Conservation (phyloP, 2,888 invertebrate species). For the Brachypterus glaber region DNA sequence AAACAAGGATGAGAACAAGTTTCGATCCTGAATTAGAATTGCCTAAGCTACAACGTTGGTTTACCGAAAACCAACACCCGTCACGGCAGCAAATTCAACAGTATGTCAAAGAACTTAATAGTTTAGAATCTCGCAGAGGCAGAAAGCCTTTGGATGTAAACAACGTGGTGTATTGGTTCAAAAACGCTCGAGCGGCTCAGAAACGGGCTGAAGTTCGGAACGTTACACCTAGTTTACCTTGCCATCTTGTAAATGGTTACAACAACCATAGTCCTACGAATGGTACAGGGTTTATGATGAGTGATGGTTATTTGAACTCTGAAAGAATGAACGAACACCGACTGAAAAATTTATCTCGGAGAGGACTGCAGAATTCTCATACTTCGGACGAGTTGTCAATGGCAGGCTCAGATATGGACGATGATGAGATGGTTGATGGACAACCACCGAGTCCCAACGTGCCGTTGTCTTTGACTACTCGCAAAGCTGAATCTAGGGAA, state of each 20-base stretch:
- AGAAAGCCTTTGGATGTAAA: conserved; percentile 91
- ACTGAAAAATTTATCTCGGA: conserved; percentile 52
- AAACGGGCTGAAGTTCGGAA: conserved; percentile 77
- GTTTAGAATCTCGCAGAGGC: conserved; percentile 82
- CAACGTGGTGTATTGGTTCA: conserved; percentile 96
- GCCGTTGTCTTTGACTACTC: conserved; percentile 58
- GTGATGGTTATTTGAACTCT: conserved; percentile 49
- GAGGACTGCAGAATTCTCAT: conserved; percentile 48
- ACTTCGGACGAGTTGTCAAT: conserved; percentile 61
- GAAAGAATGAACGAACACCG: conserved; percentile 45
- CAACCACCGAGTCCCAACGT: conserved; percentile 58
- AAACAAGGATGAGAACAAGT: conserved; percentile 91
- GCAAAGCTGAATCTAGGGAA: conserved; percentile 47
- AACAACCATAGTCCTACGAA: conserved; percentile 56
- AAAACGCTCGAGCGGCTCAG: conserved; percentile 92
- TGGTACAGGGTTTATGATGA: conserved; percentile 52
- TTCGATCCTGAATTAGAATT: conserved; percentile 95
- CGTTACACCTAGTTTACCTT: conserved; percentile 48
- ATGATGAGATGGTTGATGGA: conserved; percentile 49
- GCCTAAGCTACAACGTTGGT: conserved; percentile 94
- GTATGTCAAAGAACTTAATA: conserved; percentile 89
- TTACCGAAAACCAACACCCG: conserved; percentile 94
- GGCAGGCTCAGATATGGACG: conserved; percentile 57
- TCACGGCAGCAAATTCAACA: conserved; percentile 93
- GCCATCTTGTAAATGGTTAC: conserved; percentile 55